Conservation (phyloP, 2,797 vertebrate species). For the Mico argentatus region DNA sequence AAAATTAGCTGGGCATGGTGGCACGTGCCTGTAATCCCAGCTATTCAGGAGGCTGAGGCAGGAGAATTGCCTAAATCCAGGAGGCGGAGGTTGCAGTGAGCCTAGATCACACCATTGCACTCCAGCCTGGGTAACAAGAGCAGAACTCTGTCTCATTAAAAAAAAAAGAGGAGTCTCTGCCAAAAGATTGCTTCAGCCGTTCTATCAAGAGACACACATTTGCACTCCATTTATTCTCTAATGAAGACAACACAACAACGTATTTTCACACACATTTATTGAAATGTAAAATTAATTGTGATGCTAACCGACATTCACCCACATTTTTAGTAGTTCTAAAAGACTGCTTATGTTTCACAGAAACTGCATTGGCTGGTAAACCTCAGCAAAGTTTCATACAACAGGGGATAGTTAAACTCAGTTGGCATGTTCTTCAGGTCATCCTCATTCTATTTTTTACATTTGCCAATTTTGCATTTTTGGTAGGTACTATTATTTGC, state of each 20-base stretch:
- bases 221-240: not conserved
- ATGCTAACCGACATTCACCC: not conserved
- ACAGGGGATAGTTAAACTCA: not conserved
- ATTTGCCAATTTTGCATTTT: not conserved
- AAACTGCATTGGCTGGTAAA: not conserved
- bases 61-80: too few relatives aligned
- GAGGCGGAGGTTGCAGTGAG: too few relatives aligned
- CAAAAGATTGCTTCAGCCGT: not conserved
- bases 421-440: not conserved
- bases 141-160: too few relatives aligned
- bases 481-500: not conserved
- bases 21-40: too few relatives aligned
- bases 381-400: not conserved
- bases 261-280: not conserved
- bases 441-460: not conserved
- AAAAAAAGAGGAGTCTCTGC: not conserved
- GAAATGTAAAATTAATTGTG: not conserved
- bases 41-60: too few relatives aligned
- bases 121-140: too few relatives aligned
- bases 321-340: not conserved
- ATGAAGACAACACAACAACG: not conserved
- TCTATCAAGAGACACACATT: not conserved
- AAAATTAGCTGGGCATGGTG: too few relatives aligned
- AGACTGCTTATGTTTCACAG: not conserved
- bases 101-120: too few relatives aligned